Evolutionary conservation across 2,113 vertebrate genomes (phyloP).

Genomic region (Arothron firmamentum): DNA sequence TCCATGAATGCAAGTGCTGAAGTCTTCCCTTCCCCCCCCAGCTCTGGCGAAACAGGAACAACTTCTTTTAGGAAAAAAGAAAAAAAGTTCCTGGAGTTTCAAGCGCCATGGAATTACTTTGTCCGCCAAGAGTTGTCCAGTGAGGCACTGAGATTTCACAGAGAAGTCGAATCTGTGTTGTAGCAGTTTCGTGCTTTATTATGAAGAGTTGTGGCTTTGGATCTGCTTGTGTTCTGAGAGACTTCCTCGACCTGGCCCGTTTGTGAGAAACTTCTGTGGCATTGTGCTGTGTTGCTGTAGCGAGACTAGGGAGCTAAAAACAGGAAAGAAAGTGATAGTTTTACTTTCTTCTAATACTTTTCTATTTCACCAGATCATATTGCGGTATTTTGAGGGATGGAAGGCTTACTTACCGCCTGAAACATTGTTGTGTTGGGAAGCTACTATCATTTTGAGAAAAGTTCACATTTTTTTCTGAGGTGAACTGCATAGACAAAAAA

Average conservation of each 20-base stretch:
- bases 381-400: too few species aligned
- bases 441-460: background rate
- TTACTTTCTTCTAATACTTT: background rate
- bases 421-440: background rate
- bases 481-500: background rate
- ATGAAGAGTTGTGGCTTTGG: conserved; percentile 51
- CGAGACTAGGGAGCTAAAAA: conserved; percentile 22
- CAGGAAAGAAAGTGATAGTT: conserved; percentile 19
- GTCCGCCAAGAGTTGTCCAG: conserved; percentile 69
- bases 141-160: conserved; percentile 74
- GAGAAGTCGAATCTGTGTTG: conserved; percentile 37
- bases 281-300: conserved; percentile 52
- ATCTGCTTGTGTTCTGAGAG: conserved; percentile 36
- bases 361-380: background rate
- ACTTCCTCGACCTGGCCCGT: conserved; percentile 52
- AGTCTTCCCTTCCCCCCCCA: conserved; percentile 78
- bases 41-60: conserved; percentile 81
- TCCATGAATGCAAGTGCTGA: conserved; percentile 75
- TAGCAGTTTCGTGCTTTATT: conserved; percentile 31
- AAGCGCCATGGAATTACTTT: conserved; percentile 77
- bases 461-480: background rate
- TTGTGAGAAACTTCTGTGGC: conserved; percentile 51
- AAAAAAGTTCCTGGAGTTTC: conserved; percentile 78
- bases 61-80: conserved; percentile 78
- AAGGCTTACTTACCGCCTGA: too few species aligned